Conservation (phyloP, 2,888 invertebrate genomes). For the Drosophila rellima region DNA sequence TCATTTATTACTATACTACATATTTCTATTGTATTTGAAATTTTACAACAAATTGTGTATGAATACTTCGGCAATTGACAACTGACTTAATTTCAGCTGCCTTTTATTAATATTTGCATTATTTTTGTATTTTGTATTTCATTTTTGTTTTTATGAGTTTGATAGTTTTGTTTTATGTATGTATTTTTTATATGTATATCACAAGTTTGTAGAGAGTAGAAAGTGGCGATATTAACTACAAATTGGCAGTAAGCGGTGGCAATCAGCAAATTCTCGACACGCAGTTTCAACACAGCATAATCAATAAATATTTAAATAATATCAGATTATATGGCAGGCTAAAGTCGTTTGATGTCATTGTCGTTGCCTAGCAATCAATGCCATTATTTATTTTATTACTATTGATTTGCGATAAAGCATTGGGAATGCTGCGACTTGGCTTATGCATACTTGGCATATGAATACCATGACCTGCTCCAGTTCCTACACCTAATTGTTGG, state of each 20-base stretch:
- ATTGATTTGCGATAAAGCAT: conserved; percentile 22
- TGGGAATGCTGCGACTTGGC: conserved; percentile 51
- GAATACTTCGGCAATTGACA: conserved; percentile 11
- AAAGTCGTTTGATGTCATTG: conserved; percentile 1
- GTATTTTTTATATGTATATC: conserved; percentile 66
- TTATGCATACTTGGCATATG: conserved; percentile 30
- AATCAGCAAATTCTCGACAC: conserved; percentile 17
- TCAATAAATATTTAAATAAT: not conserved
- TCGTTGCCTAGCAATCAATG: conserved; percentile 59
- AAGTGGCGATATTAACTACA: conserved; percentile 68
- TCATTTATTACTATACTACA: not conserved
- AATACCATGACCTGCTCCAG: conserved; percentile 55
- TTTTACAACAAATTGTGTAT: conserved; percentile 6
- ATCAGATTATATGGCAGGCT: conserved; percentile 5
- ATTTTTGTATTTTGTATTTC: not conserved
- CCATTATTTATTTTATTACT: conserved; percentile 54
- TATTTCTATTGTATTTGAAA: not conserved
- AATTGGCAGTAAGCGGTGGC: conserved; percentile 60
- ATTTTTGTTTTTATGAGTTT: conserved; percentile 1
- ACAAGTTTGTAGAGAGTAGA: conserved; percentile 78
- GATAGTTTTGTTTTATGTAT: conserved; percentile 20
- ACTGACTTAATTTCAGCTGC: conserved; percentile 5
- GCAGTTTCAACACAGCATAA: conserved; percentile 1
- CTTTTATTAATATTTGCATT: not conserved
- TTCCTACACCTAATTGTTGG: conserved; percentile 1